Conservation (phyloP, 35 echinoderm and acorn worm genomes). For the Chiridota heheva region DNA sequence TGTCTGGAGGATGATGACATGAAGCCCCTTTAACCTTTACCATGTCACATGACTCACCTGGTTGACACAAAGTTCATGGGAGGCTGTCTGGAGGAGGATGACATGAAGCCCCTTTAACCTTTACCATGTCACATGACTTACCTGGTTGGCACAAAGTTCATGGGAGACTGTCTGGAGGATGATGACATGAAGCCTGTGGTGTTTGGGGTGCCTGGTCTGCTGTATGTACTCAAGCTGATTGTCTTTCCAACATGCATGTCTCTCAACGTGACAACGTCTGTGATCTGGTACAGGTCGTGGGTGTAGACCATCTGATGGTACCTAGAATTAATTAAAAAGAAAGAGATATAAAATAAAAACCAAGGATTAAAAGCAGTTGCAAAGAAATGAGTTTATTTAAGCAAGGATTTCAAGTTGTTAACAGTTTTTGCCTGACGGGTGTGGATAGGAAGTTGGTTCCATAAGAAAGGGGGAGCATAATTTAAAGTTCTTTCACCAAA, state of each 20-base stretch:
- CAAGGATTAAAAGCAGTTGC: background rate
- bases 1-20: too few relatives aligned
- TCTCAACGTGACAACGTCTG: conserved; percentile 70
- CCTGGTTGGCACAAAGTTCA: conserved; percentile 69
- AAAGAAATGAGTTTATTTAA: too few relatives aligned
- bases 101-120: too few relatives aligned
- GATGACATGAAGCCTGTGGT: conserved; percentile 55
- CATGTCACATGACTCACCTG: too few relatives aligned
- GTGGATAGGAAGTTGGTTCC: too few relatives aligned
- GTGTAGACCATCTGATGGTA: conserved; percentile 79
- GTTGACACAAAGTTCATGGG: too few relatives aligned
- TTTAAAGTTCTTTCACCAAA: too few relatives aligned
- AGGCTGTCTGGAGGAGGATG: too few relatives aligned
- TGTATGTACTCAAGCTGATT: conserved; percentile 66
- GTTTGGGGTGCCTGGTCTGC: conserved; percentile 62
- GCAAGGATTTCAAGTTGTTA: too few relatives aligned
- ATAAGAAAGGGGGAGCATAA: too few relatives aligned
- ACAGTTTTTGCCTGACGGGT: too few relatives aligned
- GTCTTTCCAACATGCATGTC: conserved; percentile 63
- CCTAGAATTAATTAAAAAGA: conserved; percentile 11
- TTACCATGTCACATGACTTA: conserved; percentile 44
- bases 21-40: too few relatives aligned
- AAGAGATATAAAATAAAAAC: background rate
- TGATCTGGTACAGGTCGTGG: conserved; percentile 84
- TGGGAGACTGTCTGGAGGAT: conserved; percentile 75